A percentile compares a stretch with the other conserved stretches of the same genome.
Conservation (phyloP, 2,113 vertebrate genomes). For the Rafetus swinhoei region DNA sequence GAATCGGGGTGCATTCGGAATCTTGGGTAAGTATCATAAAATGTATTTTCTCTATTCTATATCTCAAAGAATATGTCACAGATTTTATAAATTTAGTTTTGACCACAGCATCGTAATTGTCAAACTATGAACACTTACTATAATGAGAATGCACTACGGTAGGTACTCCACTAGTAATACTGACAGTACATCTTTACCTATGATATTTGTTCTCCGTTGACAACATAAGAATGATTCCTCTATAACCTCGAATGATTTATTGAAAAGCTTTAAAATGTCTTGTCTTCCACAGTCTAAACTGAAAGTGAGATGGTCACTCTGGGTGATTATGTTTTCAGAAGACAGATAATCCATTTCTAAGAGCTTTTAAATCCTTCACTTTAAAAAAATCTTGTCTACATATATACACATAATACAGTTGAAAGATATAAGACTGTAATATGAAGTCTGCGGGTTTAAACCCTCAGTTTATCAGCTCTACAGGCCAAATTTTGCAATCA, state of each 20-base stretch:
- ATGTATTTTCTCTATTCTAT: constrained; percentile 49
- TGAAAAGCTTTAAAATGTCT: constrained; percentile 69
- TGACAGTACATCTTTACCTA: constrained; percentile 45
- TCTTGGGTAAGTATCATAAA: constrained; percentile 52
- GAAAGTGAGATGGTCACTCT: constrained; percentile 72
- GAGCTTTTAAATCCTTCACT: constrained; percentile 65
- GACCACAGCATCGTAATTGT: constrained; percentile 38
- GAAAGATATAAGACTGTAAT: constrained; percentile 69
- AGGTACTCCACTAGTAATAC: constrained; percentile 43
- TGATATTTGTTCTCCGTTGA: constrained; percentile 54
- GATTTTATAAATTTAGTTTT: constrained; percentile 40
- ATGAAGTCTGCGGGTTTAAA: constrained; percentile 76
- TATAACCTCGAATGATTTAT: constrained; percentile 65
- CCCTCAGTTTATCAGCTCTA: constrained; percentile 78
- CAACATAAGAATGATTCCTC: constrained; percentile 63
- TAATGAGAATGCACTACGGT: not conserved
- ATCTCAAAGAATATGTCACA: constrained; percentile 38
- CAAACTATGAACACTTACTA: not conserved
- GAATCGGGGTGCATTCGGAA: constrained; percentile 46
- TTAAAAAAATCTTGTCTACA: constrained; percentile 50
- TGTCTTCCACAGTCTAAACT: constrained; percentile 58
- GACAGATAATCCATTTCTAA: constrained; percentile 72
- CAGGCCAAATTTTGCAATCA: constrained; percentile 86
- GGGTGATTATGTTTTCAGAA: constrained; percentile 74
- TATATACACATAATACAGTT: constrained; percentile 63